Evolutionary conservation across 2,888 invertebrate species (phyloP).

Genomic region (Druceiella hillmani): DNA sequence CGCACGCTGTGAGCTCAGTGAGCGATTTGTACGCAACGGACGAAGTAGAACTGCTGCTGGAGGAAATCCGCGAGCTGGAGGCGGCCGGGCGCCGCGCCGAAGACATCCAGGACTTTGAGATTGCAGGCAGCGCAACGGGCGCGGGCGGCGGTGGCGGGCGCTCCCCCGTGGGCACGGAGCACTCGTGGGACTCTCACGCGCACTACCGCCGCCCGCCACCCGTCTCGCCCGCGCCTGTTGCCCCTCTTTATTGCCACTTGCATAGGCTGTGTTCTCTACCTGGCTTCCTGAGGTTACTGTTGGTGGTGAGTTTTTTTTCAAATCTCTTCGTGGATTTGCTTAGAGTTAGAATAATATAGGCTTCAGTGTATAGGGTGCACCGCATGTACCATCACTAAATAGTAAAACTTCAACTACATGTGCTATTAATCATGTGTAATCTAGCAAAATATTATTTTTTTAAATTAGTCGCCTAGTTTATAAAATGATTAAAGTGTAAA

Average conservation of each 20-base stretch:
- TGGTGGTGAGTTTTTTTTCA: slow-evolving; percentile 26
- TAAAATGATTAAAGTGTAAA: no score
- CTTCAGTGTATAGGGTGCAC: no score
- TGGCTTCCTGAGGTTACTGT: slow-evolving; percentile 29
- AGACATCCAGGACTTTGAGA: slow-evolving; percentile 52
- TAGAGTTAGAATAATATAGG: no score
- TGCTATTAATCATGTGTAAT: no score
- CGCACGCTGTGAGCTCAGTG: slow-evolving; percentile 48
- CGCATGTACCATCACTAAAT: no score
- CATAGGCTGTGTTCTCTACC: slow-evolving; percentile 29
- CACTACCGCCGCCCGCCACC: slow-evolving; percentile 43
- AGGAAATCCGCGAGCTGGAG: slow-evolving; percentile 51
- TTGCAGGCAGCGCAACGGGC: slow-evolving; percentile 50
- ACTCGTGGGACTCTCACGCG: slow-evolving; percentile 51
- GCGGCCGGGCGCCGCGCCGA: slow-evolving; percentile 49
- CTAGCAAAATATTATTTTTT: no score
- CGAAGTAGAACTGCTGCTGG: slow-evolving; percentile 52
- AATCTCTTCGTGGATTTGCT: no score
- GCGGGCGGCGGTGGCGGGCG: slow-evolving; percentile 35
- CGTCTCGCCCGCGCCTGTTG: slow-evolving; percentile 36
- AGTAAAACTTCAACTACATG: no score
- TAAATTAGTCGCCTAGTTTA: no score
- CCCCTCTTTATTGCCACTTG: slow-evolving; percentile 44
- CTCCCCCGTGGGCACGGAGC: slow-evolving; percentile 47
- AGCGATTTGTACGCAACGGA: slow-evolving; percentile 51